Evolutionary conservation across 2,797 vertebrate species (phyloP).

Genomic region (Ctenopoma kingsleyae): DNA sequence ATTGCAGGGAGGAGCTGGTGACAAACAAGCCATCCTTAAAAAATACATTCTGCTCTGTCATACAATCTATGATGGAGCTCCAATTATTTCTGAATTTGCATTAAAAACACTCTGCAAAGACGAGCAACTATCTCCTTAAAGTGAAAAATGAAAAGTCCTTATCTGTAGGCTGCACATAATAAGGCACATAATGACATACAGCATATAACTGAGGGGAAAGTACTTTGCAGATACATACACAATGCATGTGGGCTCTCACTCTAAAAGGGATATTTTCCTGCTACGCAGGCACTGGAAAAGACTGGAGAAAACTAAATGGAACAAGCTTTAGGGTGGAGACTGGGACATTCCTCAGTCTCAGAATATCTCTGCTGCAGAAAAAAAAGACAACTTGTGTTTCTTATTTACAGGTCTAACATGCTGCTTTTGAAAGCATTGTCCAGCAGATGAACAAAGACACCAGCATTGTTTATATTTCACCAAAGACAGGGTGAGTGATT

Average conservation of each 20-base stretch:
- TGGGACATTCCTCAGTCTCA: conserved; percentile 70
- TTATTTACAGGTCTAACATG: conserved; percentile 51
- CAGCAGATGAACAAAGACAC: conserved; percentile 55
- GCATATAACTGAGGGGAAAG: conserved; percentile 7
- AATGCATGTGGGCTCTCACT: conserved; percentile 28
- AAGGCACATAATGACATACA: background rate
- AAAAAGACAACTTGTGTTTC: conserved; percentile 42
- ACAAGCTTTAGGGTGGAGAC: conserved; percentile 67
- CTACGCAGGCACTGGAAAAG: conserved; percentile 45
- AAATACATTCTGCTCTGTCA: background rate
- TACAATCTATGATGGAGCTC: background rate
- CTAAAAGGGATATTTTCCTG: conserved; percentile 46
- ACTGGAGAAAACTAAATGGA: conserved; percentile 55
- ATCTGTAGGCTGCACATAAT: background rate
- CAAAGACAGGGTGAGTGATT: conserved; percentile 4
- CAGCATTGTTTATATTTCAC: conserved; percentile 46
- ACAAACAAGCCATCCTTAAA: conserved; percentile 14
- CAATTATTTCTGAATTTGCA: conserved; percentile 9
- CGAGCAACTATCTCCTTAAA: conserved; percentile 5
- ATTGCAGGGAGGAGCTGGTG: background rate
- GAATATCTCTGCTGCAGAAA: conserved; percentile 55
- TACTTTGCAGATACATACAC: conserved; percentile 16
- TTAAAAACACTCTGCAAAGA: background rate
- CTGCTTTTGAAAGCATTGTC: conserved; percentile 40
- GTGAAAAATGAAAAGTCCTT: conserved; percentile 6